These are phyloP conservation scores for Pimpla rufipes DNA, from an alignment of 2,888 invertebrate genomes.

Conservation along the genomic window DNA sequence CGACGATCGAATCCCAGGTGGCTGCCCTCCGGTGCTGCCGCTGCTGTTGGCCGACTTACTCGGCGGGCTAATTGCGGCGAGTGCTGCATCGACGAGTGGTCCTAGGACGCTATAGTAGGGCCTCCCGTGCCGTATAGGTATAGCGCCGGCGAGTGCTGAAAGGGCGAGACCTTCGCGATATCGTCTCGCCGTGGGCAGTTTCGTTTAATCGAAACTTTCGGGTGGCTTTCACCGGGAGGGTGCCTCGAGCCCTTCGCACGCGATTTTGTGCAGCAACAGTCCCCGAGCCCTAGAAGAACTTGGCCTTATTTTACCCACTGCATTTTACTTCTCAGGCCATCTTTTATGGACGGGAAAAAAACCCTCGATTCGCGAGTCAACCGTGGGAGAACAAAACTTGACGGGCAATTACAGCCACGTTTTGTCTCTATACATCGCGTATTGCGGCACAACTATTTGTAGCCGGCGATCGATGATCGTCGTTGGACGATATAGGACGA, in stretches of 20 bases:
- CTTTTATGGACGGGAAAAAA: too few relatives aligned
- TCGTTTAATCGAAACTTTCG: conserved; percentile 53
- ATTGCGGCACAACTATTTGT: conserved; percentile 33
- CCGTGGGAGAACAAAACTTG: too few relatives aligned
- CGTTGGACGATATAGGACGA: not conserved
- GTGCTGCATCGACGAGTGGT: conserved; percentile 21
- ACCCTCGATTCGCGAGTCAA: too few relatives aligned
- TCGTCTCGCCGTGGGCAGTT: conserved; percentile 43
- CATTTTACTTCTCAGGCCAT: too few relatives aligned
- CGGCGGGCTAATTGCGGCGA: conserved; percentile 55
- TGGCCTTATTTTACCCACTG: too few relatives aligned
- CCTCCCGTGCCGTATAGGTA: too few relatives aligned
- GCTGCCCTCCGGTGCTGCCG: conserved; percentile 42
- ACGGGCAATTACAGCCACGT: too few relatives aligned
- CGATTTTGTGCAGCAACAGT: too few relatives aligned
- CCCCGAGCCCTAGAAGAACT: too few relatives aligned
- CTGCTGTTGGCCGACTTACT: conserved; percentile 49
- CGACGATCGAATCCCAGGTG: conserved; percentile 64
- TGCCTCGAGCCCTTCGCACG: too few relatives aligned
- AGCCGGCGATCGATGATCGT: conserved; percentile 58
- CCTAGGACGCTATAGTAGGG: not conserved
- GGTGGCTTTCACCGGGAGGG: conserved; percentile 12
- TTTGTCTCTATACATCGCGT: not conserved
- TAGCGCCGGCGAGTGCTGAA: not conserved
- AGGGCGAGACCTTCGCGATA: conserved; percentile 36